Evolutionary conservation across 2,113 vertebrate species (phyloP).

Genomic region (Chrysochloris asiatica): DNA sequence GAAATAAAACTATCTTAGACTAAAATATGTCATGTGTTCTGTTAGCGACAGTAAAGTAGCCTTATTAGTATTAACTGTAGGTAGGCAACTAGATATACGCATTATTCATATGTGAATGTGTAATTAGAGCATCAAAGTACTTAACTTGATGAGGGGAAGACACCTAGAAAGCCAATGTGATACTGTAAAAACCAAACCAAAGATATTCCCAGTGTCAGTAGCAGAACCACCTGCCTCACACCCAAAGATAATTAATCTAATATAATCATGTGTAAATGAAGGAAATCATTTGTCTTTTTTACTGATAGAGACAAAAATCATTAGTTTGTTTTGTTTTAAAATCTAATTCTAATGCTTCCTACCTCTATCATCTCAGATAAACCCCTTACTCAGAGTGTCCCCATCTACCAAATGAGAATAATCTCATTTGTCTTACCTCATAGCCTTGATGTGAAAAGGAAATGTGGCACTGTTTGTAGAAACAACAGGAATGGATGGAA

Average conservation of each 20-base stretch:
- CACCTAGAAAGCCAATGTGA: not conserved
- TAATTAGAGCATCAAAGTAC: conserved; percentile 31
- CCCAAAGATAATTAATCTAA: conserved; percentile 33
- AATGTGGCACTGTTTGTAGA: not conserved
- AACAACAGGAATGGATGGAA: too few species aligned
- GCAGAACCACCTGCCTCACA: not conserved
- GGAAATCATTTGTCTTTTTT: not conserved
- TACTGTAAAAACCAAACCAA: conserved; percentile 44
- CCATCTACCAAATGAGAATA: conserved; percentile 36
- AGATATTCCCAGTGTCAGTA: conserved; percentile 21
- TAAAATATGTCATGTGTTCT: conserved; percentile 41
- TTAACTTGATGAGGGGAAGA: conserved; percentile 23
- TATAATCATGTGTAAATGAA: conserved; percentile 19
- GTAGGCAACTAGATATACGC: not conserved
- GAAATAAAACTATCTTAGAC: conserved; percentile 35
- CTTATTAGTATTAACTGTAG: conserved; percentile 31
- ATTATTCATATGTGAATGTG: conserved; percentile 27
- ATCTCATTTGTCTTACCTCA: not conserved
- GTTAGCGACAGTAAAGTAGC: conserved; percentile 1
- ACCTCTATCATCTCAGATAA: not conserved
- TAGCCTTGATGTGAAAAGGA: conserved; percentile 24
- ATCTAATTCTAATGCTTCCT: not conserved
- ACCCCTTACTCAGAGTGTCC: not conserved
- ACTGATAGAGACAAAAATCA: conserved; percentile 21
- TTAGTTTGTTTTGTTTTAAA: not conserved